phyloP scores from a whole-genome alignment of 2,888 invertebrate genomes.

The Argyra leucocephala region DNA sequence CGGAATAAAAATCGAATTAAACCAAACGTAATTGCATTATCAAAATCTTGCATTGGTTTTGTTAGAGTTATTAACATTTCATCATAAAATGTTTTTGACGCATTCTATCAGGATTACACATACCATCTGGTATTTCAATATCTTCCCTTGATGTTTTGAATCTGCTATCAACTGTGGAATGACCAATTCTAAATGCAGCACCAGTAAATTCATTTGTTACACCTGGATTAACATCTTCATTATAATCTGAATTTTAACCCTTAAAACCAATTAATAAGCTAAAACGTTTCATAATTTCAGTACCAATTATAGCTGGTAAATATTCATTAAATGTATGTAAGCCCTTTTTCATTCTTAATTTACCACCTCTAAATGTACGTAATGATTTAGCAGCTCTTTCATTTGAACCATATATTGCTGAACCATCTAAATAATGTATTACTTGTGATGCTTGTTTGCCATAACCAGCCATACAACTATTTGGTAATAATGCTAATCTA shows the following conservation, averaged over 20 bases:
- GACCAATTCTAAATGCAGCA: conserved; percentile 80
- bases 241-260: conserved; percentile 55
- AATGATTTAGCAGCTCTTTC: conserved; percentile 49
- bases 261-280: conserved; percentile 46
- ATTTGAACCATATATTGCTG: conserved; percentile 64
- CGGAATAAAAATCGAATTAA: conserved; percentile 73
- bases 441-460: conserved; percentile 60
- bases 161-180: conserved; percentile 68
- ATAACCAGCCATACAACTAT: conserved; percentile 60
- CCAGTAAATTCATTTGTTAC: conserved; percentile 71
- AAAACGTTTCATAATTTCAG: conserved; percentile 54
- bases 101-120: conserved; percentile 60
- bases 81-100: conserved; percentile 53
- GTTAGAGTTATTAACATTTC: conserved; percentile 50
- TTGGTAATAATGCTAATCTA: conserved; percentile 56
- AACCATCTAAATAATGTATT: conserved; percentile 62
- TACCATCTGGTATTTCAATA: conserved; percentile 58
- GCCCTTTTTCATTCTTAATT: conserved; percentile 54
- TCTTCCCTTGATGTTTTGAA: conserved; percentile 46
- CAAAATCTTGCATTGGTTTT: conserved; percentile 63
- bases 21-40: conserved; percentile 57
- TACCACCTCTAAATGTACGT: conserved; percentile 53
- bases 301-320: conserved; percentile 63
- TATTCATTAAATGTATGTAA: conserved; percentile 73
- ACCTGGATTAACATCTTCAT: conserved; percentile 59